phyloP scores from a whole-genome alignment of 2,797 vertebrate species.

The Gallinago solitaria region DNA sequence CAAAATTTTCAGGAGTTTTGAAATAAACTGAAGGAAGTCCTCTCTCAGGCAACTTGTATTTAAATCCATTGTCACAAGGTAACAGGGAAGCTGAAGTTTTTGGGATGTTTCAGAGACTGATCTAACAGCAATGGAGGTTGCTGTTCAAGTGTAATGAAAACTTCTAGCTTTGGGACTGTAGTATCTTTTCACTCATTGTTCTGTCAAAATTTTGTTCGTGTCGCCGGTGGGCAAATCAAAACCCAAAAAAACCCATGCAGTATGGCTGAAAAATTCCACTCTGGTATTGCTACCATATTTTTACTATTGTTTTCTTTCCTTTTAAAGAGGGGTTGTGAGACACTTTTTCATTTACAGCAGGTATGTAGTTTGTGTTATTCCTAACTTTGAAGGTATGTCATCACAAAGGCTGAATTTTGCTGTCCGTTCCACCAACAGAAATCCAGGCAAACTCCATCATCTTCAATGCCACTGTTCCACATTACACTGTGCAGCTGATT shows the following conservation, averaged over 20 bases:
- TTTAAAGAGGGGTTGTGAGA: neutral
- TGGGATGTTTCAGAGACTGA: neutral
- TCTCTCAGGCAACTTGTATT: neutral
- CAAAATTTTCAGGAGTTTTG: neutral
- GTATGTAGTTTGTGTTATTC: neutral
- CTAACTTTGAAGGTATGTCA: neutral
- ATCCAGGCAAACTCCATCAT: neutral
- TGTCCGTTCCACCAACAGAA: neutral
- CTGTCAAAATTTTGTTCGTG: neutral
- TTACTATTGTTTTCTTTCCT: neutral
- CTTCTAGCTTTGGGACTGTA: neutral
- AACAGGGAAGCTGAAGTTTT: neutral
- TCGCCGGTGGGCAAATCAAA: accelerated
- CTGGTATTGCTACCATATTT: neutral
- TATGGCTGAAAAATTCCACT: neutral
- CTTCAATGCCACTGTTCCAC: neutral
- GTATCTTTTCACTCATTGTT: neutral
- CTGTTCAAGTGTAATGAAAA: neutral
- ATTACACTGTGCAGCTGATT: neutral
- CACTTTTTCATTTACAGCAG: neutral
- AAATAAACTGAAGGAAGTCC: neutral
- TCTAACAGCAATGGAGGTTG: neutral
- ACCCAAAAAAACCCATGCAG: too few species aligned
- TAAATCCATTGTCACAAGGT: neutral
- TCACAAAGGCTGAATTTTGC: neutral